Base-by-base conservation (phyloP, 2,797 vertebrate species). In the Neosilurus mollespiculum region DNA sequence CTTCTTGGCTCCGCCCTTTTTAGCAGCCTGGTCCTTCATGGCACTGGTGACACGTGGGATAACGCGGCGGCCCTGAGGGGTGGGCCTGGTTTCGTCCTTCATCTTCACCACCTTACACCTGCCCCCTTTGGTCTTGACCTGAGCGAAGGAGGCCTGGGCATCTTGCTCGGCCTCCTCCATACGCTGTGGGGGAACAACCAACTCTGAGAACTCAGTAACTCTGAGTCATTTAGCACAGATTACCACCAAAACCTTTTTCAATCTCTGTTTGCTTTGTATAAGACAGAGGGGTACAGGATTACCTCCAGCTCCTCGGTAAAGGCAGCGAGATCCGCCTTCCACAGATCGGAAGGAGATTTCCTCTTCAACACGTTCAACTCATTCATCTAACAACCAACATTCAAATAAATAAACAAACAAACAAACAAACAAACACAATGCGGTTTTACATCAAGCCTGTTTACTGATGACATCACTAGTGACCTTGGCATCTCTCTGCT, bases 11-110 rank as follows among this genome's bases (percentile, higher is more conserved):
- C 90, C 88, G 6, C 88, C 92, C 92, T 94, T 99, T 90, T 91
- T 97, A 87, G 92, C 94, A 10, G 97, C 97, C 0, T 96, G 97
- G 24, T 94, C 96, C 89, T 97, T 99, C 98, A 99, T 99, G 87
- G 96, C 93, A 81, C 93, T 90, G 79, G 98, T 99, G 54, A 99
- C 86, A 9, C 86, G 95, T 0, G 98, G 98, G 80, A 98, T 86
- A 18, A 99, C 94, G 0, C 98, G 95, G 9, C 94, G 89, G 1
- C 98, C 98, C 51, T 93, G 92, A 0, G 97, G 96, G 0, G 98
- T 98, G 71, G 97, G 97, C 91, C 95, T 80, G 2, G 95, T 95
- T 94, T 99, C 97, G 22, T 93, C 43, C 87, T 96, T 96, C 16
- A 92, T 16, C 89, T 97, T 97, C 81, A 94, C 88, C 9, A 86